Base-by-base conservation (phyloP, 2,888 invertebrate species). In the Spisula solida region DNA sequence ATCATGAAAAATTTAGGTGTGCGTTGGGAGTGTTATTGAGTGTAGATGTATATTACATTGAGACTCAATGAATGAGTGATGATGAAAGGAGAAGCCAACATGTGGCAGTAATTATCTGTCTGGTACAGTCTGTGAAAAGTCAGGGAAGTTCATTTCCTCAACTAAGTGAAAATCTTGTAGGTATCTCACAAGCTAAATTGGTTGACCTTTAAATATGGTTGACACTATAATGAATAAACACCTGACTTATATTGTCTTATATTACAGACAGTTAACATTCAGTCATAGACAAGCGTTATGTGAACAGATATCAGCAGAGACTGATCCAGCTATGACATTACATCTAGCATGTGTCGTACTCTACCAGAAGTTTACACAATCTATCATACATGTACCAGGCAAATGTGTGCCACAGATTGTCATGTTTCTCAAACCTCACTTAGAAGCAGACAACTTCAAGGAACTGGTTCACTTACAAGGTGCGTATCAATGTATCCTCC, bases 361-460 rank as follows among this genome's bases (percentile, higher is more conserved):
- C 86, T 99, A 98, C 95, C 98, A 98, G 83, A 97, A 98, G 16
- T 97, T 98, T 2, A 98, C 98, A 0, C 98, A 98, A 94, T 98
- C 97, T 93, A 98, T 99, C 97, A 96, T 99, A 47, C 98, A 99
- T 96, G 99, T 99, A 20, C 99, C 99, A 47, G 99, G 99, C 0
- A 98, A 98, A 96, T 99, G 99, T 97, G 98, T 99, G 18, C 98
- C 98, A 0, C 97, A 98, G 29, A 97, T 99, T 93, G 97, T 99
- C 80, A 96, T 97, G 0, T 98, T 97, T 96, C 97, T 99, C 84
- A 98, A 98, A 92, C 97, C 97, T 34, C 97, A 98, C 93, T 96
- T 99, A 82, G 97, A 97, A 90, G 97, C 97, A 41, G 98, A 98
- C 10, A 97, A 98, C 88, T 97, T 97, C 95, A 96, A 97, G 0